Percentiles rank a stretch among this genome's conserved stretches.
Conservation (phyloP, 2,797 vertebrate species). For the Odontamblyopus rebecca region DNA sequence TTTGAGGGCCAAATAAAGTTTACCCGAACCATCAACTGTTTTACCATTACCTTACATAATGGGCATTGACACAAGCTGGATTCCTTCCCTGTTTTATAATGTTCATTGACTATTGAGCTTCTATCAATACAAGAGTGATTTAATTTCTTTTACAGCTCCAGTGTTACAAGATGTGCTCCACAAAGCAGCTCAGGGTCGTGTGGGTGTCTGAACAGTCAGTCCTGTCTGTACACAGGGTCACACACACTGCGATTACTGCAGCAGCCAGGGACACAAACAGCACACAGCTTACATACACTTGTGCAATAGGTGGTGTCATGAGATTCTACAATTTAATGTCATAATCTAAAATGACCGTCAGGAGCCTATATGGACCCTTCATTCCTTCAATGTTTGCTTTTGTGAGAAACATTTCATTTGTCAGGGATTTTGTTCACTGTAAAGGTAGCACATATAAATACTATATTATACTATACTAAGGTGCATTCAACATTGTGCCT, state of each 20-base stretch:
- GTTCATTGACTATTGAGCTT: too few relatives aligned
- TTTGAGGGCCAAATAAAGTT: background rate
- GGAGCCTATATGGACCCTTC: too few relatives aligned
- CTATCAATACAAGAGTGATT: background rate
- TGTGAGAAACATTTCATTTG: too few relatives aligned
- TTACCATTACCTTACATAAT: background rate
- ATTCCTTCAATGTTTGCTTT: too few relatives aligned
- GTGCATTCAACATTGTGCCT: too few relatives aligned
- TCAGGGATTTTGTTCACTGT: too few relatives aligned
- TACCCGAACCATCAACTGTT: background rate
- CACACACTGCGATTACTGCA: constrained; percentile 17
- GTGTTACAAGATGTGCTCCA: background rate
- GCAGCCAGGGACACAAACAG: background rate
- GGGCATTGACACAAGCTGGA: background rate
- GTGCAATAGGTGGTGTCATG: background rate
- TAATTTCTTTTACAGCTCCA: background rate
- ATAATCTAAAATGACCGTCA: too few relatives aligned
- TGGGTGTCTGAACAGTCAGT: constrained; percentile 11
- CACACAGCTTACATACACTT: background rate
- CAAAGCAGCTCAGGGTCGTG: background rate
- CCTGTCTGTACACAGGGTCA: constrained; percentile 11
- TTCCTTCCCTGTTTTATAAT: too few relatives aligned
- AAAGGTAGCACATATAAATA: too few relatives aligned
- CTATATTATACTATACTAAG: too few relatives aligned
- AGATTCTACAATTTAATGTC: background rate